phyloP scores from a whole-genome alignment of 2,888 invertebrate species.

The Trissonchulus sp. region DNA sequence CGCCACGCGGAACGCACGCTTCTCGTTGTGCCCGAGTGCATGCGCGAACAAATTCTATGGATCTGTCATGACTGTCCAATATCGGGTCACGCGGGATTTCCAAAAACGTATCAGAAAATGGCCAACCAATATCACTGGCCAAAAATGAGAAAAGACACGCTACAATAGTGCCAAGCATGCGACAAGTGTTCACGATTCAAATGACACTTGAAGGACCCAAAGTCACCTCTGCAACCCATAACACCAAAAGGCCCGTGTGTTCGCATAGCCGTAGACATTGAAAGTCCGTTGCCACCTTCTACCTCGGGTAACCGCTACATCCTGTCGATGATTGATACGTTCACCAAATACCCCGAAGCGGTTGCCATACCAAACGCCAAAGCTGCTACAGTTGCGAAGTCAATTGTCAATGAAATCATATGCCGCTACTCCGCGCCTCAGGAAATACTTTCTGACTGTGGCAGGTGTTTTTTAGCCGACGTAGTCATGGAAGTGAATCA shows the following conservation, averaged over 20 bases:
- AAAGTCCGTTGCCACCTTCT: slow-evolving; percentile 39
- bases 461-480: neutral
- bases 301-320: slow-evolving; percentile 37
- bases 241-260: too few species aligned
- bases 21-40: slow-evolving; percentile 14
- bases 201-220: too few species aligned
- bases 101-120: slow-evolving; percentile 34
- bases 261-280: slow-evolving; percentile 37
- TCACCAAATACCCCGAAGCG: slow-evolving; percentile 39
- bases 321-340: slow-evolving; percentile 35
- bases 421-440: neutral
- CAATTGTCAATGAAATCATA: neutral
- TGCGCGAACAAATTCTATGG: neutral
- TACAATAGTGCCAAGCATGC: slow-evolving; percentile 32
- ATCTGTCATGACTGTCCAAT: slow-evolving; percentile 30
- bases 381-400: slow-evolving; percentile 44
- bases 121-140: slow-evolving; percentile 36
- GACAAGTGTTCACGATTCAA: slow-evolving; percentile 34
- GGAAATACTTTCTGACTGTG: slow-evolving; percentile 6
- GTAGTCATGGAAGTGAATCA: neutral
- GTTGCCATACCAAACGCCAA: slow-evolving; percentile 46
- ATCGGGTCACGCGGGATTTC: slow-evolving; percentile 37
- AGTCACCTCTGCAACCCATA: too few species aligned
- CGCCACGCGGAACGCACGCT: too few species aligned
- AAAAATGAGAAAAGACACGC: slow-evolving; percentile 34